Percentiles rank a stretch among this genome's conserved stretches.
Conservation (phyloP, 2,797 vertebrate genomes). For the Anniella stebbinsi region DNA sequence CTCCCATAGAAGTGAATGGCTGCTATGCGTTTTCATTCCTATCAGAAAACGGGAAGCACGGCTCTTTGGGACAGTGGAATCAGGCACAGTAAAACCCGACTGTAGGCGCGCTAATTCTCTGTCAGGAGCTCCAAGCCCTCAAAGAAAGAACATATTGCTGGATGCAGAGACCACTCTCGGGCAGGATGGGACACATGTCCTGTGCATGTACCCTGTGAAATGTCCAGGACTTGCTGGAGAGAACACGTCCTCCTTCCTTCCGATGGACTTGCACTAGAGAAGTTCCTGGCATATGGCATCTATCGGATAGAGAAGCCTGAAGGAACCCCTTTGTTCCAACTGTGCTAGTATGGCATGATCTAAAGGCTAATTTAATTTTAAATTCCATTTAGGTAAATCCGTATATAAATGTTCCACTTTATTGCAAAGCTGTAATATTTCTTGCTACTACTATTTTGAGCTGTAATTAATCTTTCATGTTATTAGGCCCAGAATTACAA, state of each 20-base stretch:
- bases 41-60: background rate
- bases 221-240: too few relatives aligned
- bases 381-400: slow-evolving; percentile 24
- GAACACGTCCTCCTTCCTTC: too few relatives aligned
- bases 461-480: slow-evolving; percentile 37
- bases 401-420: slow-evolving; percentile 9
- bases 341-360: background rate
- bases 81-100: background rate
- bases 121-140: background rate
- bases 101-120: background rate
- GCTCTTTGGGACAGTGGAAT: background rate
- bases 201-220: background rate
- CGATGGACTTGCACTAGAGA: background rate
- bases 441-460: slow-evolving; percentile 9
- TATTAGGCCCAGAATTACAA: background rate
- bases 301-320: background rate
- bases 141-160: too few relatives aligned
- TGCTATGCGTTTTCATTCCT: background rate
- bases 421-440: background rate
- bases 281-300: background rate
- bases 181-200: background rate
- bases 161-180: background rate
- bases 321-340: accelerated
- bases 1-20: background rate
- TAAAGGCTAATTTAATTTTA: slow-evolving; percentile 3